A percentile compares a stretch with the other conserved stretches of the same genome.
phyloP scores from a whole-genome alignment of 2,113 vertebrate species.

The Myotis yumanensis region DNA sequence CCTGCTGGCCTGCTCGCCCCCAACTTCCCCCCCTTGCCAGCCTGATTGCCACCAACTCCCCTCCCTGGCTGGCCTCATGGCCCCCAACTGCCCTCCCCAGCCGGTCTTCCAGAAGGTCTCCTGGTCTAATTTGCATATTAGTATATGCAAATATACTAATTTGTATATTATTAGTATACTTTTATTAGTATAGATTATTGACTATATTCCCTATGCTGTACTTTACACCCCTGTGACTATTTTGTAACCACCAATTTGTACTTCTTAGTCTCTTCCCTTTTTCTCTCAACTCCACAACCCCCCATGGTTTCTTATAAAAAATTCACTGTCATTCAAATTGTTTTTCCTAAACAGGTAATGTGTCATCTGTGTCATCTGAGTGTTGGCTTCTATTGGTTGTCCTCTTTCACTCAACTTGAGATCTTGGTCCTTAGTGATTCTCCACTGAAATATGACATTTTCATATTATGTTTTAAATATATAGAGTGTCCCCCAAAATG shows the following conservation, averaged over 20 bases:
- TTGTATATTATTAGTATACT: too few species aligned
- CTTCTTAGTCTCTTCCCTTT: neutral
- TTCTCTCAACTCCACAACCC: neutral
- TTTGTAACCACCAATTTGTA: neutral
- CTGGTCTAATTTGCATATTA: too few species aligned
- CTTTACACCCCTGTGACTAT: too few species aligned
- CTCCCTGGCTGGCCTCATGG: fast-evolving
- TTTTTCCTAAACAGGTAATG: neutral
- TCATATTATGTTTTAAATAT: neutral
- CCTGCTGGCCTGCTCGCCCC: too few species aligned
- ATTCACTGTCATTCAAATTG: neutral
- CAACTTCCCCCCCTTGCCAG: too few species aligned
- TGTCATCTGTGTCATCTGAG: neutral
- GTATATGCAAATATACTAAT: too few species aligned
- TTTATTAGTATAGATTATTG: neutral
- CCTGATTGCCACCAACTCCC: too few species aligned
- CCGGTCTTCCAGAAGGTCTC: too few species aligned
- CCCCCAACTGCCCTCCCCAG: too few species aligned
- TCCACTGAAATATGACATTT: neutral
- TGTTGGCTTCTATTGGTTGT: neutral
- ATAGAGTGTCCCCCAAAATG: too few species aligned
- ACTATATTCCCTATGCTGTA: neutral
- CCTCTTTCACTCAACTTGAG: neutral
- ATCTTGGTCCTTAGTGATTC: neutral
- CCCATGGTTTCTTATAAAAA: neutral